A percentile compares a stretch with the other conserved stretches of the same genome.
Evolutionary conservation across 1,140 invertebrate species (phyloP).

Genomic region (Protaetia brevitarsis): DNA sequence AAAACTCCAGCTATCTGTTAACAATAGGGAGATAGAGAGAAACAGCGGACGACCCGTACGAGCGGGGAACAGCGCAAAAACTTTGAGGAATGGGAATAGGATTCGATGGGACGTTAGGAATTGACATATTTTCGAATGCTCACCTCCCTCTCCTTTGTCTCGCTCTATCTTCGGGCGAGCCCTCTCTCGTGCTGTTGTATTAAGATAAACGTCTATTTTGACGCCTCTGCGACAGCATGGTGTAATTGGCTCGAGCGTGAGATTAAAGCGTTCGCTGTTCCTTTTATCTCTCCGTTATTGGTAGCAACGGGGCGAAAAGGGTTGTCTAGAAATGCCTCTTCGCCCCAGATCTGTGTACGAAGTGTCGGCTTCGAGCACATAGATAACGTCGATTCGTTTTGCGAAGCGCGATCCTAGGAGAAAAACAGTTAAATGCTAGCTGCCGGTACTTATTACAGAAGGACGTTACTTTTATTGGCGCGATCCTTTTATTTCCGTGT

Average conservation of each 20-base stretch:
- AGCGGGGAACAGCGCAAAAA: neutral
- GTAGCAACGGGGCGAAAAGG: constrained; percentile 11
- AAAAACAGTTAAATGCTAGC: too few relatives aligned
- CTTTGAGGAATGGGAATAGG: neutral
- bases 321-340: constrained; percentile 16
- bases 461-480: too few relatives aligned
- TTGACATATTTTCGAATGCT: constrained; percentile 27
- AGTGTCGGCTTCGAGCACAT: constrained; percentile 21
- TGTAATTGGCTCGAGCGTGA: constrained; percentile 28
- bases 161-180: constrained; percentile 22
- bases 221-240: constrained; percentile 23
- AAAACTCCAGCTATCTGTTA: too few relatives aligned
- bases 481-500: too few relatives aligned
- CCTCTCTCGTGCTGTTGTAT: neutral
- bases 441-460: too few relatives aligned
- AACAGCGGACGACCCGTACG: too few relatives aligned
- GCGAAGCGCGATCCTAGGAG: neutral
- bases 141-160: constrained; percentile 9
- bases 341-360: constrained; percentile 8
- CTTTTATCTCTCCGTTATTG: constrained; percentile 30
- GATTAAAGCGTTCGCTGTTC: constrained; percentile 26
- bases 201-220: constrained; percentile 30
- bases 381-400: constrained; percentile 22
- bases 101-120: constrained; percentile 13
- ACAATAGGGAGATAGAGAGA: too few relatives aligned